Percentiles rank a stretch among this genome's conserved stretches.
Conservation (phyloP, 1,140 invertebrate genomes). For the Ruditapes philippinarum region DNA sequence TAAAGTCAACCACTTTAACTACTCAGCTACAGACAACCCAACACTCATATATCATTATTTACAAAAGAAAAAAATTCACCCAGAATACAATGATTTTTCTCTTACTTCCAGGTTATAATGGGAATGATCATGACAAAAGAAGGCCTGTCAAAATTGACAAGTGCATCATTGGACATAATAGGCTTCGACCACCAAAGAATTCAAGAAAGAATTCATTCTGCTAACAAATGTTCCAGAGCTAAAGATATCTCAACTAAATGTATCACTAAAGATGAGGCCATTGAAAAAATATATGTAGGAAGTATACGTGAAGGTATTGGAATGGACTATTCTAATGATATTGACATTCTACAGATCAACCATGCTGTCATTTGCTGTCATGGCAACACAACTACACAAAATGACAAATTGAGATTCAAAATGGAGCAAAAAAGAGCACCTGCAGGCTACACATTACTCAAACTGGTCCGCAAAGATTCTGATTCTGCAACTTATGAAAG, state of each 20-base stretch:
- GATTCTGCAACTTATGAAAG: background rate
- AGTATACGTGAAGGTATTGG: constrained; percentile 31
- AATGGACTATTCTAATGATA: background rate
- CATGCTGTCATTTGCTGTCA: background rate
- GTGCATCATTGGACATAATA: background rate
- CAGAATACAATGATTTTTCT: too few species aligned
- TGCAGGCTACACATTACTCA: background rate
- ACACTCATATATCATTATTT: too few species aligned
- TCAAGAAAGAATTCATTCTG: background rate
- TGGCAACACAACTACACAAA: background rate
- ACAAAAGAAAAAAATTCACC: too few species aligned
- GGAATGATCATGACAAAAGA: background rate
- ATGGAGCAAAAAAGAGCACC: background rate
- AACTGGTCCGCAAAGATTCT: background rate
- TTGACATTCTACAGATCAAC: constrained; percentile 17
- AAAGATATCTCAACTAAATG: background rate
- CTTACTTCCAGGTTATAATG: too few species aligned
- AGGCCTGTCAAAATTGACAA: background rate
- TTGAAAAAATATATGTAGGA: constrained; percentile 16
- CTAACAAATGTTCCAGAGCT: background rate
- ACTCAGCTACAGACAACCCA: too few species aligned
- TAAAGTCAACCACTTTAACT: too few species aligned
- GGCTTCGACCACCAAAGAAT: background rate
- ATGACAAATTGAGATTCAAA: background rate
- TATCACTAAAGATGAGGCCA: background rate